Evolutionary conservation across 2,888 invertebrate species (phyloP).

Genomic region (Eupithecia centaureata): DNA sequence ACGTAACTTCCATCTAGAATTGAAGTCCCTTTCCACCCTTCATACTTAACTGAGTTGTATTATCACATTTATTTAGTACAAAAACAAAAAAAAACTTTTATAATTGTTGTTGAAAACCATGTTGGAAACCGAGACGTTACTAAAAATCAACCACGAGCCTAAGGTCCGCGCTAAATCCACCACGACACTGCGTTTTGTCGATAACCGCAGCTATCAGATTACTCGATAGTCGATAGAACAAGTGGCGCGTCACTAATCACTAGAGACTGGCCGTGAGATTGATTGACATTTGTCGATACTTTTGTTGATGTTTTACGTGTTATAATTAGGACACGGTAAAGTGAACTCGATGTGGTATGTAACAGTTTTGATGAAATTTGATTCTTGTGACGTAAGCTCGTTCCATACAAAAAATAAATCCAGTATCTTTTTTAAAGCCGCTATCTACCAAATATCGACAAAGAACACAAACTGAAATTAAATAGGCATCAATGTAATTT

Average conservation of each 20-base stretch:
- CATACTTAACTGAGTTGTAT: background rate
- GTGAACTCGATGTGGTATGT: conserved; percentile 56
- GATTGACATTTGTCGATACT: conserved; percentile 69
- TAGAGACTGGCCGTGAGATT: conserved; percentile 70
- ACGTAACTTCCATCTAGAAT: too few species aligned
- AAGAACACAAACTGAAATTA: too few species aligned
- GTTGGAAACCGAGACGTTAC: conserved; percentile 25
- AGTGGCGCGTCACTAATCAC: conserved; percentile 72
- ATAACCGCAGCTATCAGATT: conserved; percentile 66
- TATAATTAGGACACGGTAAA: conserved; percentile 64
- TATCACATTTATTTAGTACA: background rate
- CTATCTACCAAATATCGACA: background rate
- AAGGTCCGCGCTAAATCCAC: conserved; percentile 54
- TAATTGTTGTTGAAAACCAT: background rate
- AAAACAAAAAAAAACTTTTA: background rate
- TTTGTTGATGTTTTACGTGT: conserved; percentile 62
- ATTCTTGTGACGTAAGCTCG: conserved; percentile 31
- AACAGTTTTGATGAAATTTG: conserved; percentile 49
- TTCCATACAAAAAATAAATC: background rate
- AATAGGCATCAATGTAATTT: too few species aligned
- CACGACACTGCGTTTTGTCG: conserved; percentile 71
- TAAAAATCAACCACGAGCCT: conserved; percentile 24
- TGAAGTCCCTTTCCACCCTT: too few species aligned
- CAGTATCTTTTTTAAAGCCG: background rate
- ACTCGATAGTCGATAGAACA: conserved; percentile 61